Evolutionary conservation across 1,140 invertebrate species (phyloP).

Genomic region (Cardiocondyla obscurior): DNA sequence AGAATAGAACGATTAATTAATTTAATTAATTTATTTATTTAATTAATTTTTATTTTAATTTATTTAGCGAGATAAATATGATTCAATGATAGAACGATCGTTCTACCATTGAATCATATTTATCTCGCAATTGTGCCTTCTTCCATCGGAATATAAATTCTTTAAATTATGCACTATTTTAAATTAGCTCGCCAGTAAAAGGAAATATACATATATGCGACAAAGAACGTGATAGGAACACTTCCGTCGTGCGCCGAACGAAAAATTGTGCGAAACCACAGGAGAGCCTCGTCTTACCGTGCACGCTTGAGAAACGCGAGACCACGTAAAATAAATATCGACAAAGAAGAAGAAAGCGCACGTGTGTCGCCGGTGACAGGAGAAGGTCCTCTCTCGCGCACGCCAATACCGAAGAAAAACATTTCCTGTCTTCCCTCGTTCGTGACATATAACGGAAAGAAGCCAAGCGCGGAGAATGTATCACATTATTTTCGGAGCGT

Average conservation of each 20-base stretch:
- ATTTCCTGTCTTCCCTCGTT: constrained; percentile 24
- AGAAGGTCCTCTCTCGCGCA: neutral
- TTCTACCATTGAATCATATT: neutral
- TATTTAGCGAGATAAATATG: no score
- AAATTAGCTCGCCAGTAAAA: neutral
- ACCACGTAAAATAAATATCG: constrained; percentile 67
- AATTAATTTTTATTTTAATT: neutral
- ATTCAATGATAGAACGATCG: no score
- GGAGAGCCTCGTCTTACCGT: constrained; percentile 32
- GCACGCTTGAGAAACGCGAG: constrained; percentile 28
- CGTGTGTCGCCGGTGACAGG: constrained; percentile 57
- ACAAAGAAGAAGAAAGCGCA: constrained; percentile 31
- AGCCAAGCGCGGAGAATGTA: constrained; percentile 38
- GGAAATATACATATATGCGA: no score
- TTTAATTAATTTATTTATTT: no score
- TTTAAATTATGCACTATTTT: neutral
- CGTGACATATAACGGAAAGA: constrained; percentile 46
- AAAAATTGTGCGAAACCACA: constrained; percentile 59
- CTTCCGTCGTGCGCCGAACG: constrained; percentile 26
- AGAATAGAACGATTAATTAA: no score
- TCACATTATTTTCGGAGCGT: constrained; percentile 49
- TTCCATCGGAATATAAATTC: neutral
- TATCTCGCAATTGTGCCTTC: neutral
- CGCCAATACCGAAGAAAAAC: constrained; percentile 54
- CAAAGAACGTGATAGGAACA: no score